Conservation (phyloP, 2,113 vertebrate species). For the Garra rufa region DNA sequence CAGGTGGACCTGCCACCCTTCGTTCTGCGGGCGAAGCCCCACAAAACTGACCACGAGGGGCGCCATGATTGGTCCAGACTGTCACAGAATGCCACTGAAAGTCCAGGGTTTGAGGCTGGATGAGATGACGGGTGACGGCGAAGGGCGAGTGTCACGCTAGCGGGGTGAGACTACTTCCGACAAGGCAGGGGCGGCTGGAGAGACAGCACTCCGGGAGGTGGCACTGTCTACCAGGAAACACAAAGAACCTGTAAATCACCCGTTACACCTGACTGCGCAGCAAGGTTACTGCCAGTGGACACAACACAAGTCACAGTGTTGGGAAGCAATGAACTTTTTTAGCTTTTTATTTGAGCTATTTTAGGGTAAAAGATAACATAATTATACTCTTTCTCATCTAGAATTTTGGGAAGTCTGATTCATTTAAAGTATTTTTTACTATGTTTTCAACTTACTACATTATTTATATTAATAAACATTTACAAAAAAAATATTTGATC, state of each 20-base stretch:
- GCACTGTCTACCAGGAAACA: conserved; percentile 84
- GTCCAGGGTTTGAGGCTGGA: conserved; percentile 88
- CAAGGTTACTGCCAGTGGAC: background rate
- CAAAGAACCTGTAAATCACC: conserved; percentile 50
- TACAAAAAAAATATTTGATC: too few species aligned
- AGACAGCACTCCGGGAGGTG: conserved; percentile 91
- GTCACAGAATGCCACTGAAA: conserved; percentile 79
- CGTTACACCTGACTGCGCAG: background rate
- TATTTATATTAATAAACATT: too few species aligned
- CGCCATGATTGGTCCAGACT: conserved; percentile 68
- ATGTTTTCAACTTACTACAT: too few species aligned
- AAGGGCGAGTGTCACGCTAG: conserved; percentile 83
- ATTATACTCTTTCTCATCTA: background rate
- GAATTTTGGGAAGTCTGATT: background rate
- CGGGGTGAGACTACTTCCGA: conserved; percentile 90
- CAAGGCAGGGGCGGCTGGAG: conserved; percentile 94
- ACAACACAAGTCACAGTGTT: background rate
- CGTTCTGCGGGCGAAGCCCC: conserved; percentile 52
- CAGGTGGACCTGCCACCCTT: conserved; percentile 88
- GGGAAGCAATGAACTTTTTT: background rate
- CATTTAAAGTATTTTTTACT: too few species aligned
- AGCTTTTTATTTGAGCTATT: background rate
- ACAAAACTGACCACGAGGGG: conserved; percentile 46
- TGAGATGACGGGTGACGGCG: conserved; percentile 91
- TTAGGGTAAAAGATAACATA: background rate